Base-by-base conservation (phyloP, 2,888 invertebrate genomes). In the Cyaniris semiargus region DNA sequence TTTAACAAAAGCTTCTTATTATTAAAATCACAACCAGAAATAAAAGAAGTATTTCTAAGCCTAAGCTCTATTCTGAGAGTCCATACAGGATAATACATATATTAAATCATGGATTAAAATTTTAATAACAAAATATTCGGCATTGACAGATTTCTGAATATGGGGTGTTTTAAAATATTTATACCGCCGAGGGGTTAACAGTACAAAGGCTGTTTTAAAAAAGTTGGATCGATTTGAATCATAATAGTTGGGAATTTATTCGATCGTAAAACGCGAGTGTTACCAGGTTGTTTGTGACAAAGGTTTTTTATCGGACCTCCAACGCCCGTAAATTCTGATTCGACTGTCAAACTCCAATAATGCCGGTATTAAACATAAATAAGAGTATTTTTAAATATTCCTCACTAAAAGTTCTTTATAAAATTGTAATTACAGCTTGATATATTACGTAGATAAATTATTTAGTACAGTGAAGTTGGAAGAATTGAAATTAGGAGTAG, bases 191-290 rank as follows among this genome's bases (percentile, higher is more conserved):
- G 38, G 38, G 75, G 72, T 72, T 66, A 66, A 76, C n/a, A 56
- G 15, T 23, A 74, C 48, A 74, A 74, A 53, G 53, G 44, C 6
- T 53, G 44, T 74, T 74, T 74, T 74, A 23, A 44, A 48, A 89
- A 90, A 89, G 90, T 88, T 89, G 88, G 84, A 85, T 84, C 86
- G 86, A 93, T 94, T 93, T 94, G 92, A 94, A 94, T 94, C 88
- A 93, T 93, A 94, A 94, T 94, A 91, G 93, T 92, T 92, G 86
- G 87, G 91, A 93, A 94, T 93, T 93, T 94, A 94, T 94, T 92
- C 88, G 90, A 85, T 93, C 93, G 89, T 94, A 94, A 94, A 93
- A 87, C 84, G 84, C 82, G 86, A 88, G 92, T 90, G 91, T 90
- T 89, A 86, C 88, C 86, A 86, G 86, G 87, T 85, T 88, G 86